Evolutionary conservation across 37 sponge, comb jelly and placozoan species (phyloP), one percentile per base, ranked within the genome.

Genomic region (Theonella swinhoei): DNA sequence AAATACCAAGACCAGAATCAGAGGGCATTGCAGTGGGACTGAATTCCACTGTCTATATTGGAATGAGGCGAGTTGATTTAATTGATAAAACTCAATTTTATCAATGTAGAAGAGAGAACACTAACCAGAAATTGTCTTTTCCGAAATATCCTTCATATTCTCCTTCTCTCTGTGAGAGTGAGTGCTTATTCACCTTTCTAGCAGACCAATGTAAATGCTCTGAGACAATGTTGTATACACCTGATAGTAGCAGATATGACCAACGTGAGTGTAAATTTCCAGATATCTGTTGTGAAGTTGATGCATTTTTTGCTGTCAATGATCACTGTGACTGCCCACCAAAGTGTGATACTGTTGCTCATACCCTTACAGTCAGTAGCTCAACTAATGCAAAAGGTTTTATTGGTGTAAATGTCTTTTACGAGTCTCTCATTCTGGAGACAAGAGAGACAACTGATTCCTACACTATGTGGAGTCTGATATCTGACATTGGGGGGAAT

Each of bases 401-500:
- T 31, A 20, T 54, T 1, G 34, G 34, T 22, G 34, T 76, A 14
- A 76, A 59, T 35, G 62, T 76, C 22, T 76, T 60, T 29, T 78
- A 66, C 23, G 67, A 65, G 4, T 9, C 65, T 24, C 79, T 65
- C 1, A 23, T 66, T 38, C n/a, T 65, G 25, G 79, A 78, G 41
- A 39, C 67, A 26, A 1, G 39, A 38, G 67, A 78, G 34, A 78
- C 79, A 65, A 36, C 28, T 1, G 79, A 78, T 38, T 72, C 88
- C 11, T 88, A 88, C 75, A 69, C 80, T 41, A 24, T 40, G 20
- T 43, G 71, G 71, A 76, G 62, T 54, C 72, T 88, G 63, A 66
- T 81, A 7, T 74, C 82, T 43, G 88, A 88, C 58, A 58, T 88
- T 61, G 88, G 88, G 37, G 82, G 88, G 0, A 81, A 81, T 28